Base-by-base conservation (phyloP, 2,888 invertebrate species). In the Hipparchia sbordonii region DNA sequence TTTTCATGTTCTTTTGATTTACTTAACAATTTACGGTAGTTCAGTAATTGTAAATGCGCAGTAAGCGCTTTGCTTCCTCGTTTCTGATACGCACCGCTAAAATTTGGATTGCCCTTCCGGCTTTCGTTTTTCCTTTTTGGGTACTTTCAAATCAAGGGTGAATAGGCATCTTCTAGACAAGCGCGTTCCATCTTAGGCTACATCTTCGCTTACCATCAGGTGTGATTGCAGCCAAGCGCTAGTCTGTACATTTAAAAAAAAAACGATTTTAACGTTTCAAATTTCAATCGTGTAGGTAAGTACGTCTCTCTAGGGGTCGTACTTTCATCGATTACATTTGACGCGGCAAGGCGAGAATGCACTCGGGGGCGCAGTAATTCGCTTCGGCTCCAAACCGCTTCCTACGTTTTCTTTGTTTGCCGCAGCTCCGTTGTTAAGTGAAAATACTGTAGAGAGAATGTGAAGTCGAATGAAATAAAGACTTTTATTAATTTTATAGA, bases 321-420 rank as follows among this genome's bases (percentile, higher is more conserved):
- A 59, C 66, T 70, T 67, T 67, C 67, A 70, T 72, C 72, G 72
- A 71, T 74, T 70, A 71, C 67, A 68, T 72, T 60, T 63, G 72
- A 68, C 59, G 68, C 68, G 33, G 74, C 59, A 72, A 70, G 60
- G 39, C 70, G 52, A 51, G 70, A 71, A 70, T 33, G 60, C 59
- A 51, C 74, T 68, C 70, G 52, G 51, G 72, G 54, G 74, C 56
- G 9, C 7, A n/a, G 23, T 39, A 39, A 39, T 39, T 60, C 60
- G 59, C 56, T 45, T 48, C 57, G 9, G 46, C 52, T 52, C 9
- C 68, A 61, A 52, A 51, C 68, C 33, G 61, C 70, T 23, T 23
- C 23, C 23, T 60, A 63, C 59, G 70, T 65, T 72, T 70, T 63
- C 63, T 67, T 67, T 71, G 69, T 70, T 72, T 54, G 59, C 39